Evolutionary conservation across 2,113 vertebrate species (phyloP).

Genomic region (Shinisaurus crocodilurus): DNA sequence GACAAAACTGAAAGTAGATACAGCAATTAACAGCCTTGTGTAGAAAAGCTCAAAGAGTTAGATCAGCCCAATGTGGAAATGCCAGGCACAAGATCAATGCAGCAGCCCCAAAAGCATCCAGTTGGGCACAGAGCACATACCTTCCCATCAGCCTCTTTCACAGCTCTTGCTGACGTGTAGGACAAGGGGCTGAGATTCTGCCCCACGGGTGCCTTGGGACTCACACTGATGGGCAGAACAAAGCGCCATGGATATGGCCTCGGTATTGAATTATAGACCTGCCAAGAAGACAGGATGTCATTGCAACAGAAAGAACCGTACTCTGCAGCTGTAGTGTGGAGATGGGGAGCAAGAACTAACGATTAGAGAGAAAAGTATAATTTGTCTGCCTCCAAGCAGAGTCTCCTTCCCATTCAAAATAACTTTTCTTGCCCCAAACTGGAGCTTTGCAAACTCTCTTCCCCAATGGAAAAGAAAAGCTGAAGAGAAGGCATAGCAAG

Average conservation of each 20-base stretch:
- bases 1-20: no score
- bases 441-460: no score
- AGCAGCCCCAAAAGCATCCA: background rate
- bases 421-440: background rate
- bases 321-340: no score
- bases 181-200: slow-evolving; percentile 83
- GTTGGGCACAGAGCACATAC: slow-evolving; percentile 59
- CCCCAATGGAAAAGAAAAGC: background rate
- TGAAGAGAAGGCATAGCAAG: background rate
- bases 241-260: slow-evolving; percentile 86
- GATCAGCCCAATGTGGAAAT: background rate
- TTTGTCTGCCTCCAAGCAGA: background rate
- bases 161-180: slow-evolving; percentile 81
- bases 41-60: background rate
- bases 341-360: background rate
- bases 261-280: slow-evolving; percentile 81
- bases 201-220: slow-evolving; percentile 69
- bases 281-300: slow-evolving; percentile 30
- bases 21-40: no score
- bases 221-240: slow-evolving; percentile 87
- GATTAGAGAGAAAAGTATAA: no score
- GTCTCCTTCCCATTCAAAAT: background rate
- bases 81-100: background rate
- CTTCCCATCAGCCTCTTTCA: slow-evolving; percentile 81
- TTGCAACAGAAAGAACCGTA: no score